Percentiles rank a stretch among this genome's conserved stretches.
These are phyloP conservation scores for Drosophila pectinifera DNA, from an alignment of 1,140 invertebrate species.

Conservation along the genomic window DNA sequence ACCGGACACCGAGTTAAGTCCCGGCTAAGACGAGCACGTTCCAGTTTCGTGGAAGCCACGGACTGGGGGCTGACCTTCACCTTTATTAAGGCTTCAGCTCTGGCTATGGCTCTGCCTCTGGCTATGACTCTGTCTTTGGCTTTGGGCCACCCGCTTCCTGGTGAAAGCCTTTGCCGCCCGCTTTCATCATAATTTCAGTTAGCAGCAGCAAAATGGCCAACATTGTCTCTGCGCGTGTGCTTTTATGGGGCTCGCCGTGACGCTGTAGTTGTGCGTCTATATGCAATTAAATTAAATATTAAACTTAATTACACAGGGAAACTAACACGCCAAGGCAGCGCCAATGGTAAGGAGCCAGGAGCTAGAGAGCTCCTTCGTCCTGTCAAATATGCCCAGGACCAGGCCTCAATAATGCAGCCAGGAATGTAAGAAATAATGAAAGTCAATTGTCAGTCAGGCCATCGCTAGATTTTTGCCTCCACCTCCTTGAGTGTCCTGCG, in stretches of 20 bases:
- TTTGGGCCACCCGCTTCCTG: slow-evolving; percentile 12
- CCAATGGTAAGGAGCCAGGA: slow-evolving; percentile 1
- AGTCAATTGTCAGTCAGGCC: slow-evolving; percentile 75
- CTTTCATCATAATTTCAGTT: slow-evolving; percentile 79
- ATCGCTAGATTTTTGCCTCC: slow-evolving; percentile 45
- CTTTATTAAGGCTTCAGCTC: slow-evolving; percentile 42
- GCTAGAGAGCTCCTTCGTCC: slow-evolving; percentile 41
- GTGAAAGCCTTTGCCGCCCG: slow-evolving; percentile 41
- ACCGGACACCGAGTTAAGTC: slow-evolving; percentile 28
- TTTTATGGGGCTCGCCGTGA: slow-evolving; percentile 59
- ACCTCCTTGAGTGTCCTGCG: slow-evolving; percentile 26
- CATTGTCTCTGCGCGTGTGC: slow-evolving; percentile 68
- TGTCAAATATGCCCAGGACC: slow-evolving; percentile 73
- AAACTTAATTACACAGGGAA: slow-evolving; percentile 79
- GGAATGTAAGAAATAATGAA: slow-evolving; percentile 81
- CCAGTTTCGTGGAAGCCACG: slow-evolving; percentile 34
- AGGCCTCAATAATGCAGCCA: slow-evolving; percentile 80
- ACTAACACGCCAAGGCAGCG: slow-evolving; percentile 69
- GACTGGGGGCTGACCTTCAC: slow-evolving; percentile 57
- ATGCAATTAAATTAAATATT: slow-evolving; percentile 84
- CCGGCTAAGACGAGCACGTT: slow-evolving; percentile 49
- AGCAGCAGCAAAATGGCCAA: slow-evolving; percentile 54
- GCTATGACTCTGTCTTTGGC: neutral
- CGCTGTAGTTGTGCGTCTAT: slow-evolving; percentile 53
- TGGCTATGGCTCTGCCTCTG: neutral